phyloP scores from a whole-genome alignment of 2,888 invertebrate species.

The Drosophila subsilvestris region DNA sequence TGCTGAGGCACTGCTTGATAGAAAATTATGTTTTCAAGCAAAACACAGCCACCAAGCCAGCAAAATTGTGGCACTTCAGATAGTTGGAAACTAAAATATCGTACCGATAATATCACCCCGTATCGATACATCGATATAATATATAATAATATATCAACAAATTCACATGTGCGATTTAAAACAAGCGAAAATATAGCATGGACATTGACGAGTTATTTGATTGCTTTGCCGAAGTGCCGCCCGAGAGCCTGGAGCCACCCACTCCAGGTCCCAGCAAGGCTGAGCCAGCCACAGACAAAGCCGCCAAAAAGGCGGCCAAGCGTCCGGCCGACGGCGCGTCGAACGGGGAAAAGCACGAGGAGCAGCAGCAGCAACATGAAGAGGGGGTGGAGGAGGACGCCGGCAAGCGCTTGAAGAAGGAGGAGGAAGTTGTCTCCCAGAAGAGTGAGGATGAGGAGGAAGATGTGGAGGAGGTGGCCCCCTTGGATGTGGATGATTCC shows the following conservation, averaged over 20 bases:
- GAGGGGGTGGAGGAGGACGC: slow-evolving; percentile 2
- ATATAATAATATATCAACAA: no score
- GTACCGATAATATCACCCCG: no score
- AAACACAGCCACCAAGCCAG: no score
- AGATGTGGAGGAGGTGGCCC: slow-evolving; percentile 16
- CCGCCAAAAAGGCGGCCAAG: slow-evolving; percentile 33
- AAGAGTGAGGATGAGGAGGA: slow-evolving; percentile 32
- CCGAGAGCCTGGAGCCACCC: slow-evolving; percentile 37
- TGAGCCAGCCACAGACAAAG: slow-evolving; percentile 12
- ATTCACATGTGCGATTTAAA: neutral
- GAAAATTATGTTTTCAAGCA: no score
- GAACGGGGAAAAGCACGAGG: neutral
- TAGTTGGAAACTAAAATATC: no score
- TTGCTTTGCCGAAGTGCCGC: slow-evolving; percentile 81
- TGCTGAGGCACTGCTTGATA: no score
- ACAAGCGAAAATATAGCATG: slow-evolving; percentile 57
- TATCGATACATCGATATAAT: no score
- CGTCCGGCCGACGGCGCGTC: slow-evolving; percentile 20
- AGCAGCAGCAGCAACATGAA: neutral
- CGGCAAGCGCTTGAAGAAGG: slow-evolving; percentile 43
- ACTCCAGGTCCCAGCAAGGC: slow-evolving; percentile 8
- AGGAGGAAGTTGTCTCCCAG: neutral
- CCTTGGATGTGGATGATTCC: slow-evolving; percentile 77
- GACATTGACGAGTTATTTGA: slow-evolving; percentile 83
- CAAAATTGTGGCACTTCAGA: no score